Evolutionary conservation across 1,140 invertebrate genomes (phyloP).

Genomic region (Drosophila nigromelanica): DNA sequence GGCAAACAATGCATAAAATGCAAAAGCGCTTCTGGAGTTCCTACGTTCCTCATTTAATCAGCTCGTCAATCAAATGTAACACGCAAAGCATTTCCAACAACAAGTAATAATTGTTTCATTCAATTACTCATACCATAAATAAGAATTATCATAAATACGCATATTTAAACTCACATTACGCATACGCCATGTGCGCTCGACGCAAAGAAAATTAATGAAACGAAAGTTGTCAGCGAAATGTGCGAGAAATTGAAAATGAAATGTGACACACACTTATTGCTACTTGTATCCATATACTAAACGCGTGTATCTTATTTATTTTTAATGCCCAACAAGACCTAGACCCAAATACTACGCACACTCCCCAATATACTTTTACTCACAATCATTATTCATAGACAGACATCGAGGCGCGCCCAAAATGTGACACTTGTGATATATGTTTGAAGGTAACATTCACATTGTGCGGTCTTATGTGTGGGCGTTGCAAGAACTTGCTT

Average conservation of each 20-base stretch:
- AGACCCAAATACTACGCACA: slow-evolving; percentile 42
- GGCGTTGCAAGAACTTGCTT: neutral
- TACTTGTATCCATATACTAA: neutral
- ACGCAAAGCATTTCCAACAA: slow-evolving; percentile 4
- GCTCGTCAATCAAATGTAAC: slow-evolving; percentile 54
- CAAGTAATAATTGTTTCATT: slow-evolving; percentile 39
- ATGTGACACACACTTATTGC: slow-evolving; percentile 26
- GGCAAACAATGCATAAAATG: slow-evolving; percentile 64
- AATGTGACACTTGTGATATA: slow-evolving; percentile 32
- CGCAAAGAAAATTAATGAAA: slow-evolving; percentile 44
- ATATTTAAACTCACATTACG: slow-evolving; percentile 41
- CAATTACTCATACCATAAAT: slow-evolving; percentile 58
- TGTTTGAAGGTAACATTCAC: slow-evolving; percentile 5
- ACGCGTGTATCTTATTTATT: slow-evolving; percentile 8
- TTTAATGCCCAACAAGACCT: slow-evolving; percentile 40
- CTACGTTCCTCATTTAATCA: slow-evolving; percentile 39
- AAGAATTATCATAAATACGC: slow-evolving; percentile 16
- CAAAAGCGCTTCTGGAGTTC: slow-evolving; percentile 54
- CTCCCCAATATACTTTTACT: slow-evolving; percentile 26
- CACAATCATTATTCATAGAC: slow-evolving; percentile 32
- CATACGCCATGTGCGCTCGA: slow-evolving; percentile 35
- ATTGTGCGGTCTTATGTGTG: slow-evolving; percentile 10
- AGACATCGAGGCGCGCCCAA: slow-evolving; percentile 44
- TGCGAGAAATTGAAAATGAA: slow-evolving; percentile 39
- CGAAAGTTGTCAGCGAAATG: slow-evolving; percentile 25